phyloP scores from a whole-genome alignment of 1,140 invertebrate genomes.

The Drusus annulatus region DNA sequence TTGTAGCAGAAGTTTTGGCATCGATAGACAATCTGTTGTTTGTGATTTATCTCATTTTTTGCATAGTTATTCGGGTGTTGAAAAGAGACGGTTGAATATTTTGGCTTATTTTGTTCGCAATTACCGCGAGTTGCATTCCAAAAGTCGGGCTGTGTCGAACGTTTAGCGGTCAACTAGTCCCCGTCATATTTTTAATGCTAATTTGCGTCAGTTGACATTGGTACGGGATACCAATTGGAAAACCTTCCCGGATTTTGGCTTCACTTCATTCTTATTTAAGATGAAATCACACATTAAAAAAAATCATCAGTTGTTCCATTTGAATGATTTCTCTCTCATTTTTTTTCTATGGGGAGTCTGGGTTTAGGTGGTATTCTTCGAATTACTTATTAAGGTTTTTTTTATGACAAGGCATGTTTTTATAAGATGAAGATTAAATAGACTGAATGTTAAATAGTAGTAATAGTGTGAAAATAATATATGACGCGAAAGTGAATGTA shows the following conservation, averaged over 20 bases:
- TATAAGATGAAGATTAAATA: no score
- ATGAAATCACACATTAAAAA: not conserved
- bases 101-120: conserved; percentile 10
- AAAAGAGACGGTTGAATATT: conserved; percentile 16
- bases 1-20: conserved; percentile 17
- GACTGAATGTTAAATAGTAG: no score
- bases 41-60: conserved; percentile 6
- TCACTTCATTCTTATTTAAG: not conserved
- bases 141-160: conserved; percentile 21
- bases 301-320: no score
- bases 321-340: no score
- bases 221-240: conserved; percentile 1
- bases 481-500: no score
- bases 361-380: no score
- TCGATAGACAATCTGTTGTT: conserved; percentile 1
- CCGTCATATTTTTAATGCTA: conserved; percentile 49
- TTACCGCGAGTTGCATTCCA: conserved; percentile 44
- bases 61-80: not conserved
- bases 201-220: conserved; percentile 39
- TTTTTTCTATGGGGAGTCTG: no score
- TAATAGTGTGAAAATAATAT: no score
- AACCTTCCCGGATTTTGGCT: not conserved
- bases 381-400: no score
- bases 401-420: no score
- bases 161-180: conserved; percentile 47